Base-by-base conservation (phyloP, 1,140 invertebrate genomes). In the Brachystomella parvula region DNA sequence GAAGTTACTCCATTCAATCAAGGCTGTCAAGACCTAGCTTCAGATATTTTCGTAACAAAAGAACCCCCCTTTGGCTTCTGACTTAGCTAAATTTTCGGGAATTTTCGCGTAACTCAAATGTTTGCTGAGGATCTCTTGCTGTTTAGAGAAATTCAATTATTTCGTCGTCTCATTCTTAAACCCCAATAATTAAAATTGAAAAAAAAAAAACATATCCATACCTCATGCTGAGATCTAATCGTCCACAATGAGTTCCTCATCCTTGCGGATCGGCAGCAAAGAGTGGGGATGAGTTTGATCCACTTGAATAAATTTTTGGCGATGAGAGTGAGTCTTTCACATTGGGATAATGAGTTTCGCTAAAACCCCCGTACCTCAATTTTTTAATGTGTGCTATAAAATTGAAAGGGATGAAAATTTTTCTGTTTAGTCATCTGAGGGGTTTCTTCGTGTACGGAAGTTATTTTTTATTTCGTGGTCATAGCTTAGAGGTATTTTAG, bases 261-360 rank as follows among this genome's bases (percentile, higher is more conserved):
- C n/a, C 39, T 44, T 44, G 9, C 39, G 39, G 39, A 12, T 44
- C 9, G n/a, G 39, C 9, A 44, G 39, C 39, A 44, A 44, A 12
- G 39, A 44, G 9, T 12, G n/a, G 9, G n/a, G n/a, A n/a, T n/a
- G n/a, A 49, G 62, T 62, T 68, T 68, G 66, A 68, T 68, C 66
- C 61, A 68, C 66, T 68, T 68, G 63, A 24, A 53, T 68, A 29
- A 49, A 60, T 59, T 61, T 26, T 35, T 35, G n/a, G n/a, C n/a
- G 56, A 29, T 64, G 62, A 64, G 65, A 67, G 47, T 67, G 61
- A 32, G 61, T 44, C 39, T 44, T 44, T 44, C 9, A 44, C 9
- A 12, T 44, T 44, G 9, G 39, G n/a, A 9, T 44, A 44, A 44
- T 44, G 39, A 12, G 39, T n/a, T n/a, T 44, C 49, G 12, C 21